Base-by-base conservation (phyloP, 92 coral and sea anemone genomes). In the Heteractis magnifica region DNA sequence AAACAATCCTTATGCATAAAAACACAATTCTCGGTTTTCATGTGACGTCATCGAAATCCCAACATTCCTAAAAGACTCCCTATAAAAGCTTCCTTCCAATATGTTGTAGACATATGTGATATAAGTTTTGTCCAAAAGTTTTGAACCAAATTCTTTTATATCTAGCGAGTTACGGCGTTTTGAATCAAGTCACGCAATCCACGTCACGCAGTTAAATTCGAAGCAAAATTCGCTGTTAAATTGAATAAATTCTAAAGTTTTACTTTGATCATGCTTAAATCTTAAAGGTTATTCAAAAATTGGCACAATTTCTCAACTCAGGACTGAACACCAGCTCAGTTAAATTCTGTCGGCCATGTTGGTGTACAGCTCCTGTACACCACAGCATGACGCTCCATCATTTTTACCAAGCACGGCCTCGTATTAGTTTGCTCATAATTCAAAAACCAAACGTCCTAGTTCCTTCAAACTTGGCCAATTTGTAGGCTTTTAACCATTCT, bases 11-110 rank as follows among this genome's bases (percentile, higher is more conserved):
- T n/a, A n/a, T n/a, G n/a, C n/a, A n/a, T n/a, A n/a, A n/a, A n/a
- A n/a, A n/a, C n/a, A n/a, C n/a, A n/a, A 64, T 64, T n/a, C 71
- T 64, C 71, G 71, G 71, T 64, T 64, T 64, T 16, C 71, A 64
- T 64, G 71, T 64, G 71, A 64, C 71, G 26, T 64, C 71, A 64
- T 64, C 71, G 34, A 15, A 64, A 64, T 64, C 23, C 21, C 18
- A 8, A 8, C 71, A 60, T 16, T 60, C 68, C 68, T 60, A 60
- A 60, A 60, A 60, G 68, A 60, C 19, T 60, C 68, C 68, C 34
- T 64, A 64, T 64, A 64, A 64, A 64, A 64, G 71, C 23, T 8
- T 64, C 23, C 23, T 8, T 64, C 23, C 4, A 15, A 15, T 64
- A 64, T 64, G 71, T 64, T 64, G 71, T 64, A 64, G 71, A 64